These are phyloP conservation scores for Drosophila triauraria DNA, from an alignment of 1,140 invertebrate species.

Conservation along the genomic window DNA sequence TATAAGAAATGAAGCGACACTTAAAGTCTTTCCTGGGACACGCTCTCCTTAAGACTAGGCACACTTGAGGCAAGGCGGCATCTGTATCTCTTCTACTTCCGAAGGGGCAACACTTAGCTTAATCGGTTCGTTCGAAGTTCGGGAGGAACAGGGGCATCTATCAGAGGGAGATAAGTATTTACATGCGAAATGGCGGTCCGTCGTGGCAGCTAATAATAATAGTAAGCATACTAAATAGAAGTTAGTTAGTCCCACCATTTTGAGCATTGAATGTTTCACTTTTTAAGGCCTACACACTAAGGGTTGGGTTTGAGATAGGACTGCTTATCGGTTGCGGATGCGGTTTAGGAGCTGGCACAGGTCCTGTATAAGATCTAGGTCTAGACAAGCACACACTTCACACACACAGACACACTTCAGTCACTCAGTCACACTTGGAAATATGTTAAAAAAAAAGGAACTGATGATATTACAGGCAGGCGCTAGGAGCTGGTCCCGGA, in stretches of 20 bases:
- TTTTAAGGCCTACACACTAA: conserved; percentile 55
- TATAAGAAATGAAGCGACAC: too few relatives aligned
- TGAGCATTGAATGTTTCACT: conserved; percentile 80
- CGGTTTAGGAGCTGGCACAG: conserved; percentile 20
- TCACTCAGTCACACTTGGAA: conserved; percentile 35
- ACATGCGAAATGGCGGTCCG: conserved; percentile 37
- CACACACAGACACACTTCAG: conserved; percentile 21
- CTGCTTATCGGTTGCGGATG: neutral
- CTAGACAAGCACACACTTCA: neutral
- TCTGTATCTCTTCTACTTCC: conserved; percentile 14
- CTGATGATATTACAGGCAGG: conserved; percentile 67
- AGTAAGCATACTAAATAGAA: neutral
- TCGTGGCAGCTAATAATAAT: conserved; percentile 4
- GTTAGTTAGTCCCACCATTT: conserved; percentile 44
- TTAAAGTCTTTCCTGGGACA: neutral
- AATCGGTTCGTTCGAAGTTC: neutral
- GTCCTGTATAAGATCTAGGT: conserved; percentile 37
- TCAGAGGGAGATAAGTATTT: conserved; percentile 24
- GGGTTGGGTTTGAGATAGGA: conserved; percentile 34
- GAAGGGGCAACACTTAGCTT: conserved; percentile 29
- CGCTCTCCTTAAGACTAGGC: conserved; percentile 10
- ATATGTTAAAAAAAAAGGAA: conserved; percentile 63
- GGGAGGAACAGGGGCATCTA: too few relatives aligned
- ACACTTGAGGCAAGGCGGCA: conserved; percentile 44
- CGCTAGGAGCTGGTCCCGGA: conserved; percentile 14